Conservation (phyloP, 2,888 invertebrate species). For the Lomographa bimaculata region DNA sequence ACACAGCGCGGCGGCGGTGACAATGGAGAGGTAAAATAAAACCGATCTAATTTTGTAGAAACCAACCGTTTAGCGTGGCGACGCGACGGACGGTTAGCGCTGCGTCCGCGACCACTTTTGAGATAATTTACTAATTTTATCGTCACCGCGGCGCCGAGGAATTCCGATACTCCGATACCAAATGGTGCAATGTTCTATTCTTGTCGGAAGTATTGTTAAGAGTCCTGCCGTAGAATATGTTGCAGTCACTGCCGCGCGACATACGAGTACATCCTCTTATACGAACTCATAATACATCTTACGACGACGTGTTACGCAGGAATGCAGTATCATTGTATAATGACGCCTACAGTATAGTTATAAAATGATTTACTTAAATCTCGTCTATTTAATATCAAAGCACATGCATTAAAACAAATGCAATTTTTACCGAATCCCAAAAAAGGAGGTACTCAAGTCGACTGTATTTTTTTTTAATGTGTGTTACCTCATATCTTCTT, state of each 20-base stretch:
- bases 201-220: conserved; percentile 29
- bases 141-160: conserved; percentile 16
- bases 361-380: no score
- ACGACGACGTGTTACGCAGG: no score
- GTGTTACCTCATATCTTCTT: no score
- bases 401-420: no score
- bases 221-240: conserved; percentile 15
- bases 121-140: conserved; percentile 32
- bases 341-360: no score
- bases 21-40: conserved; percentile 17
- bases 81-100: conserved; percentile 32
- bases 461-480: no score
- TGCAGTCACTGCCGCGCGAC: neutral
- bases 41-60: conserved; percentile 23
- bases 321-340: no score
- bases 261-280: conserved; percentile 1
- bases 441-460: no score
- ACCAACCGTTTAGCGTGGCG: no score
- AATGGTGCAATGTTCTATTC: conserved; percentile 24
- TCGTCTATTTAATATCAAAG: no score
- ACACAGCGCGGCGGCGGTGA: neutral
- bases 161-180: conserved; percentile 22
- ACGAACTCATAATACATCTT: no score
- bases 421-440: no score
- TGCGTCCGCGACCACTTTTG: conserved; percentile 22